Conservation (phyloP, 2,797 vertebrate species). For the Adelosebastes latens region DNA sequence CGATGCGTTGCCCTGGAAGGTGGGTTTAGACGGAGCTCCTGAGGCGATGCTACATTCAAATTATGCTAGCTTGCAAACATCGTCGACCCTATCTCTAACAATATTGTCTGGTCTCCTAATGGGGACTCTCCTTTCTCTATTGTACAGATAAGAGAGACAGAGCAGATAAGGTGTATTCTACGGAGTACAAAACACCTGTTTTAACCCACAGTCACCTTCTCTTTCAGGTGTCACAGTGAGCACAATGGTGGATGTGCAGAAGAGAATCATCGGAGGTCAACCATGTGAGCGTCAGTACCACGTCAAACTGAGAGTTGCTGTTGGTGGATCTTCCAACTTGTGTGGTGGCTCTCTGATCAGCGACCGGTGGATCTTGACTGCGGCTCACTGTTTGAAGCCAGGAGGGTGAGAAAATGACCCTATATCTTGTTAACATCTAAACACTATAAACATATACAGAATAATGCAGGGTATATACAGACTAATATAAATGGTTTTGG, state of each 20-base stretch:
- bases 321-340: neutral
- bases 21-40: too few species aligned
- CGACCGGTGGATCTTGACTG: slow-evolving; percentile 26
- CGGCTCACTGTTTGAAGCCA: slow-evolving; percentile 17
- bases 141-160: neutral
- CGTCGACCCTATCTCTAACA: too few species aligned
- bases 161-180: neutral
- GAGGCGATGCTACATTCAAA: too few species aligned
- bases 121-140: neutral
- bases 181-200: neutral
- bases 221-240: slow-evolving; percentile 1
- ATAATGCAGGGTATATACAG: neutral
- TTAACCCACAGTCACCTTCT: neutral
- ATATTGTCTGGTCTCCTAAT: neutral
- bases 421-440: neutral
- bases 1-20: too few species aligned
- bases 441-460: neutral
- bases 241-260: neutral
- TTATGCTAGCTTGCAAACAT: too few species aligned
- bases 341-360: slow-evolving; percentile 42
- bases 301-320: neutral
- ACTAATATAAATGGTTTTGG: neutral
- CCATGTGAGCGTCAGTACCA: neutral
- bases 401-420: neutral
- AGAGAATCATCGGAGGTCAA: neutral